phyloP scores from a whole-genome alignment of 2,888 invertebrate species.

The Sylvicola cinctus region DNA sequence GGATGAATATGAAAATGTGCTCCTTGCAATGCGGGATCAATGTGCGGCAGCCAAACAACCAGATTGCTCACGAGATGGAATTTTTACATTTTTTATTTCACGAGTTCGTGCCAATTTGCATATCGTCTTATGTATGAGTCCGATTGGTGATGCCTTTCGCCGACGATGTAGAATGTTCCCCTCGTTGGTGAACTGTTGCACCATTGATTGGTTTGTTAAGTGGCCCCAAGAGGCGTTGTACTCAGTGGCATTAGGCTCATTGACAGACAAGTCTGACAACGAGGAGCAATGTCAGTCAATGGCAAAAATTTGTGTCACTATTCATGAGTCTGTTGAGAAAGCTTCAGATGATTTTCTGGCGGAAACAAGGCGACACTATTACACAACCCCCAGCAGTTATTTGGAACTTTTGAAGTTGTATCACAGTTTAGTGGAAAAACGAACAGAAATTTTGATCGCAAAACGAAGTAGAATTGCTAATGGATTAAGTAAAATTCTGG shows the following conservation, averaged over 20 bases:
- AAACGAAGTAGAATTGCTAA: slow-evolving; percentile 48
- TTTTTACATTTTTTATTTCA: slow-evolving; percentile 70
- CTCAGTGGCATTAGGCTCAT: slow-evolving; percentile 57
- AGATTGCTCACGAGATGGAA: slow-evolving; percentile 49
- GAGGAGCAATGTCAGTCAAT: slow-evolving; percentile 29
- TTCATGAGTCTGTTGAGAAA: slow-evolving; percentile 60
- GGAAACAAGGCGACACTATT: slow-evolving; percentile 70
- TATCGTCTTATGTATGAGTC: slow-evolving; percentile 76
- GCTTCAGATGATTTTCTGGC: slow-evolving; percentile 56
- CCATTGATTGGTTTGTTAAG: slow-evolving; percentile 85
- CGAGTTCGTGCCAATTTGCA: slow-evolving; percentile 67
- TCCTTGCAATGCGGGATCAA: slow-evolving; percentile 48
- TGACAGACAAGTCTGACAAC: slow-evolving; percentile 35
- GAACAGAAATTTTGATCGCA: slow-evolving; percentile 41
- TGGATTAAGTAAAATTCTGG: slow-evolving; percentile 35
- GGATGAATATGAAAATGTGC: slow-evolving; percentile 67
- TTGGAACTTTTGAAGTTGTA: slow-evolving; percentile 69
- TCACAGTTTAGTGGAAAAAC: slow-evolving; percentile 44
- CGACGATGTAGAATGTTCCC: slow-evolving; percentile 86
- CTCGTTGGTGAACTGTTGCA: slow-evolving; percentile 79
- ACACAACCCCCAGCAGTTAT: slow-evolving; percentile 83
- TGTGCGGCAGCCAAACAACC: slow-evolving; percentile 41
- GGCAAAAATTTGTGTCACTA: slow-evolving; percentile 44
- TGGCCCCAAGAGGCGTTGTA: slow-evolving; percentile 78
- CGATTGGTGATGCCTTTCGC: slow-evolving; percentile 73